Evolutionary conservation across 2,888 invertebrate species (phyloP), one percentile per base, ranked within the genome.

Genomic region (Plebejus argus): DNA sequence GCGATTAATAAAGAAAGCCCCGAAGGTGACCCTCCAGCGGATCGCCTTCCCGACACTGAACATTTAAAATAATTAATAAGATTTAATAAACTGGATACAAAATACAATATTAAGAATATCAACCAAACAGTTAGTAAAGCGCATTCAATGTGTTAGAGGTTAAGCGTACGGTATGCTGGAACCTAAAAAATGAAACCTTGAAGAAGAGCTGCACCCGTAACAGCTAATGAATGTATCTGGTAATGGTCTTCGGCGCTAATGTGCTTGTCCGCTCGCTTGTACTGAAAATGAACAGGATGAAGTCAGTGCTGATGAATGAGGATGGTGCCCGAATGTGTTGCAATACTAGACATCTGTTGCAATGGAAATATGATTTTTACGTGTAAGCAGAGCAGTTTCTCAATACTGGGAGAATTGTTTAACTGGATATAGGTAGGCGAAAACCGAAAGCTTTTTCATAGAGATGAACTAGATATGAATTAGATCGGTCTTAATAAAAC

Each of bases 191-290:
- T 87, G 86, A 87, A 91, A 92, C 92, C 92, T 92, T 91, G 84
- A 84, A 86, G 85, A 84, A 86, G 85, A 84, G 82, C 84, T 82
- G 82, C 84, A 82, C 84, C 86, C 88, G 86, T 85, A 86, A 84
- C 90, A 87, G 88, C 89, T 88, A 86, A 82, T 82, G 84, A 86
- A 85, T 84, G 84, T 82, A 83, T 83, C 87, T 86, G 87, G 88
- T 87, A 89, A 89, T 88, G 86, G 86, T 90, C 90, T 87, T 89
- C 90, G 86, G 85, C 89, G 87, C 88, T 93, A 94, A 88, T 93
- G 89, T 84, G 93, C 94, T 89, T 94, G 93, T 86, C 94, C 94
- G 86, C 92, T 92, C 83, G 94, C 94, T 91, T 92, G 89, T 88
- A 94, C 94, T 94, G 94, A 92, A 77, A 94, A 94, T 90, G 91